These are phyloP conservation scores for Drosophila carrolli DNA, from an alignment of 1,140 invertebrate species.

Conservation along the genomic window DNA sequence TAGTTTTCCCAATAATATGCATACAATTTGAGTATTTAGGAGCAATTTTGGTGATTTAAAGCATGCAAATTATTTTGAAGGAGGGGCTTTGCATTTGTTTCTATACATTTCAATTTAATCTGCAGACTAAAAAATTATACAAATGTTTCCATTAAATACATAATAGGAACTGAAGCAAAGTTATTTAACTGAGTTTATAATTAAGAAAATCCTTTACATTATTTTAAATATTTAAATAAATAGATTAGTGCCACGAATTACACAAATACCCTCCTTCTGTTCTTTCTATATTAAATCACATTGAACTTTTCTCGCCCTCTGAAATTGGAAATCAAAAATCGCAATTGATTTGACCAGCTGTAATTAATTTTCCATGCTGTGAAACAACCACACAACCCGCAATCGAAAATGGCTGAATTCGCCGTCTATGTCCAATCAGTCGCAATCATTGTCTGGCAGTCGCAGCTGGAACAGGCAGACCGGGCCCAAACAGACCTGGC, in stretches of 20 bases:
- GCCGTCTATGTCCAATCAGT: slow-evolving; percentile 26
- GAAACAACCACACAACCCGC: slow-evolving; percentile 7
- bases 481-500: slow-evolving; percentile 13
- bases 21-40: not conserved
- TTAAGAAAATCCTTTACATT: too few species aligned
- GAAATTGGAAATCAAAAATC: not conserved
- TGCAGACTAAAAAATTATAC: too few species aligned
- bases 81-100: not conserved
- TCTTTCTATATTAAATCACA: too few species aligned
- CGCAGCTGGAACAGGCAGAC: slow-evolving; percentile 18
- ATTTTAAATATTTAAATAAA: too few species aligned
- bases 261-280: too few species aligned
- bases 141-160: too few species aligned
- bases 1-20: not conserved
- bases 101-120: too few species aligned
- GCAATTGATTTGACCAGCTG: slow-evolving; percentile 16
- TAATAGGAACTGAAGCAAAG: too few species aligned
- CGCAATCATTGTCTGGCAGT: slow-evolving; percentile 41
- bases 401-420: slow-evolving; percentile 34
- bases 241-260: too few species aligned
- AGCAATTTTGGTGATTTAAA: not conserved
- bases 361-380: slow-evolving; percentile 38
- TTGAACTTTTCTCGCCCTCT: too few species aligned
- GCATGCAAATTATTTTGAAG: not conserved
- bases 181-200: too few species aligned